Base-by-base conservation (phyloP, 1,140 invertebrate species). In the Drosophila nannoptera region DNA sequence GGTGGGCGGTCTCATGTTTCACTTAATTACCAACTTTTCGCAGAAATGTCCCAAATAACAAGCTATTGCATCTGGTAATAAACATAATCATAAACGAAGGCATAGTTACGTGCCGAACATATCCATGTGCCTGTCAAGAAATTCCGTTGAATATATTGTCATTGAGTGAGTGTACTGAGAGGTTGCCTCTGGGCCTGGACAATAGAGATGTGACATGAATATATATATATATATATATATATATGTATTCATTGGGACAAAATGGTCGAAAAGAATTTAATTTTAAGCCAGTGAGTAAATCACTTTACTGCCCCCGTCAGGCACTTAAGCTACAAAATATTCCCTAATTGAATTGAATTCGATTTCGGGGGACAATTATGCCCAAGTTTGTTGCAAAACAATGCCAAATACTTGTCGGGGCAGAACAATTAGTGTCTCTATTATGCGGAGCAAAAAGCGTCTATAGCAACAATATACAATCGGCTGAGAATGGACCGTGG, bases 361-460 rank as follows among this genome's bases (percentile, higher is more conserved):
- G 14, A 14, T 62, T 52, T 48, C 7, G 35, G 16, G 16, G 32
- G 43, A 64, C 45, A 64, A 50, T 36, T 14, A 35, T n/a, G 49
- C 38, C 43, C n/a, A 7, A 52, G 53, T 33, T 38, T 48, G 53
- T 36, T 33, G 7, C 8, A n/a, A 42, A 69, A 38, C 43, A 63
- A 50, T 52, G 16, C 35, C 7, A 49, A 69, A 69, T 63, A 49
- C 59, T 69, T 56, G 38, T 55, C 45, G 58, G 55, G 50, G 60
- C 58, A 74, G 60, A 74, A 78, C 75, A 78, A 78, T 78, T 78
- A 78, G 70, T 75, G 70, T 59, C 75, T 78, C 60, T 78, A 78
- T 78, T 78, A 78, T 78, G 66, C 62, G 49, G 22, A 48, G 68
- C 38, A 74, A 40, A 59, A 66, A 62, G 38, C 38, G 38, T 11